Conservation (phyloP, 1,140 invertebrate genomes). For the Anadara kagoshimensis region DNA sequence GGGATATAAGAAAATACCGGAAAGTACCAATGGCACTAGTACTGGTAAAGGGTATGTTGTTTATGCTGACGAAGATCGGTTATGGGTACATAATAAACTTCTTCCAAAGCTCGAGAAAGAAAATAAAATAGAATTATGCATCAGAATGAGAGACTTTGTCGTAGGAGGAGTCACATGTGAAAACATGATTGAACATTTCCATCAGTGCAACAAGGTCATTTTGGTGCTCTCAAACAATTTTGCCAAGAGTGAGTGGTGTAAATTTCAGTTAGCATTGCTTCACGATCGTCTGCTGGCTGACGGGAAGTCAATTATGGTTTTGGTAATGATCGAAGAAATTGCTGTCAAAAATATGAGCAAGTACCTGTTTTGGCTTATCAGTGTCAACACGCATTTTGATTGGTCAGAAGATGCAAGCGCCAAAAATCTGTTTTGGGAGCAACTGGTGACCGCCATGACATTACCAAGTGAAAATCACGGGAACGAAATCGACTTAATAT, state of each 20-base stretch:
- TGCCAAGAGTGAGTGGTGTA: conserved; percentile 25
- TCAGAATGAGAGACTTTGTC: conserved; percentile 7
- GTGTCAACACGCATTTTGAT: too few species aligned
- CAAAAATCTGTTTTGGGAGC: too few species aligned
- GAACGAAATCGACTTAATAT: too few species aligned
- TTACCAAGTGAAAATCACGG: too few species aligned
- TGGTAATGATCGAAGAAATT: too few species aligned
- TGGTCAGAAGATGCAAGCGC: too few species aligned
- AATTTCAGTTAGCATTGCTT: conserved; percentile 9
- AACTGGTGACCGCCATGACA: too few species aligned
- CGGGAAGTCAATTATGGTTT: too few species aligned
- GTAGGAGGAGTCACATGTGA: background rate
- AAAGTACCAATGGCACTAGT: too few species aligned
- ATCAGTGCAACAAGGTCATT: background rate
- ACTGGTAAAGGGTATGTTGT: conserved; percentile 1
- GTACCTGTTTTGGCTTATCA: too few species aligned
- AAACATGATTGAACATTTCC: conserved; percentile 1
- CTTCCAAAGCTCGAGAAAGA: conserved; percentile 4
- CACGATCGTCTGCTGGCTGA: background rate
- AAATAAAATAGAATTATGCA: conserved; percentile 1
- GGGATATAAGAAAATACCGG: too few species aligned
- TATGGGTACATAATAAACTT: conserved; percentile 3
- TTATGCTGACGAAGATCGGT: conserved; percentile 7
- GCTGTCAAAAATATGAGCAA: too few species aligned
- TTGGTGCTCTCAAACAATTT: conserved; percentile 21